A percentile compares a stretch with the other conserved stretches of the same genome.
Evolutionary conservation across 2,888 invertebrate species (phyloP).

Genomic region (Rhagonycha lutea): DNA sequence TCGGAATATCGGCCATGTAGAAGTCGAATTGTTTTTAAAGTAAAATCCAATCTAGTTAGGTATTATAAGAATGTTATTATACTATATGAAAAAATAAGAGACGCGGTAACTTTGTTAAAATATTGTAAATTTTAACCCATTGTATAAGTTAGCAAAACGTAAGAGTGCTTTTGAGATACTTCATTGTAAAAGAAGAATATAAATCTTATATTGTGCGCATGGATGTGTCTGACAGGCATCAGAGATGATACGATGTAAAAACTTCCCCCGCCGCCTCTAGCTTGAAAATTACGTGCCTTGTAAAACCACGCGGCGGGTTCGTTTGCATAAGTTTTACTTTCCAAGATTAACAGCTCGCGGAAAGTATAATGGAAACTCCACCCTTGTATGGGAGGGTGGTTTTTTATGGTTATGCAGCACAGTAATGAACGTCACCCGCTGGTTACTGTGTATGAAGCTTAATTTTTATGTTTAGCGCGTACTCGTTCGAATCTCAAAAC

Average conservation of each 20-base stretch:
- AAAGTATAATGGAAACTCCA: constrained; percentile 54
- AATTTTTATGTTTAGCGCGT: constrained; percentile 53
- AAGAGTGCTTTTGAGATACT: constrained; percentile 34
- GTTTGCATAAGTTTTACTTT: constrained; percentile 58
- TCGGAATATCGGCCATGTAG: background rate
- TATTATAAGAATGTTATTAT: background rate
- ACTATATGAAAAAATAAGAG: background rate
- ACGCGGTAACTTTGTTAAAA: constrained; percentile 16
- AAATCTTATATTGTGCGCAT: constrained; percentile 51
- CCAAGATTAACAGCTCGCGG: constrained; percentile 55
- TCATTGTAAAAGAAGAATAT: constrained; percentile 41
- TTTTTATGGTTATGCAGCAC: constrained; percentile 53
- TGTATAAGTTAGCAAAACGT: constrained; percentile 22
- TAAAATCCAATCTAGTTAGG: background rate
- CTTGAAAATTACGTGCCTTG: constrained; percentile 53
- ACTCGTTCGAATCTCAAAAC: constrained; percentile 47
- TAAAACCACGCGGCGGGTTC: constrained; percentile 56
- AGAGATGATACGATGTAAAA: constrained; percentile 47
- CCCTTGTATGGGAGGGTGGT: constrained; percentile 35
- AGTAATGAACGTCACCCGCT: constrained; percentile 50
- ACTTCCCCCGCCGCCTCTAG: constrained; percentile 37
- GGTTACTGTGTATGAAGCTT: constrained; percentile 49
- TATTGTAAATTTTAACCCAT: constrained; percentile 22
- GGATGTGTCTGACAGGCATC: constrained; percentile 48
- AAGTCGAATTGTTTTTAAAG: background rate